These are phyloP conservation scores for Cladopsammia gracilis DNA, from an alignment of 64 coral and sea anemone species.

Conservation along the genomic window DNA sequence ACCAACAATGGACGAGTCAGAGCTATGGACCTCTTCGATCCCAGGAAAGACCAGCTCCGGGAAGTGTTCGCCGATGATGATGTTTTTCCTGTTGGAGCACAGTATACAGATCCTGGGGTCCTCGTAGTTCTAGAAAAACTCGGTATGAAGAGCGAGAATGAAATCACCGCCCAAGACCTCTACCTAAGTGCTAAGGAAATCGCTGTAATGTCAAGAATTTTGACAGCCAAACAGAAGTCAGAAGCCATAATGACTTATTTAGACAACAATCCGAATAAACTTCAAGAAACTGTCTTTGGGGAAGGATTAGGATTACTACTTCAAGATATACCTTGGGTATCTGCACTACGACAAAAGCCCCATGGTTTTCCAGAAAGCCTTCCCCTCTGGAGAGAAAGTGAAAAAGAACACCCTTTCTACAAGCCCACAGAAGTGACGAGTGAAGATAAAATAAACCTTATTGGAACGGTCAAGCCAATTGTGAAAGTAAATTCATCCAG, in stretches of 20 bases:
- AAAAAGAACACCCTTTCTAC: neutral
- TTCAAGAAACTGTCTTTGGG: constrained; percentile 9
- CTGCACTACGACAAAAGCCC: constrained; percentile 33
- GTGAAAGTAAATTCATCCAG: constrained; percentile 8
- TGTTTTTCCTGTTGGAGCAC: constrained; percentile 19
- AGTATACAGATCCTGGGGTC: constrained; percentile 9
- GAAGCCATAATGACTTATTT: constrained; percentile 57
- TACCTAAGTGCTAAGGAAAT: constrained; percentile 54
- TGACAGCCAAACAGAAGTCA: constrained; percentile 65
- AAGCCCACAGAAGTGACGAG: constrained; percentile 38
- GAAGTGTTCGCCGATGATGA: constrained; percentile 38
- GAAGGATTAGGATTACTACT: neutral
- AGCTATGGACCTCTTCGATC: constrained; percentile 51
- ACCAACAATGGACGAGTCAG: neutral
- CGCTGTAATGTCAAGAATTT: neutral
- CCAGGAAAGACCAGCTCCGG: neutral
- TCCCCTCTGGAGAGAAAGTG: constrained; percentile 3
- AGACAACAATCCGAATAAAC: neutral
- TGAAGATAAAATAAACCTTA: constrained; percentile 33
- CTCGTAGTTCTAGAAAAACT: constrained; percentile 16
- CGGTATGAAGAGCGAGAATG: constrained; percentile 54
- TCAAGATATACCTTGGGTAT: constrained; percentile 58
- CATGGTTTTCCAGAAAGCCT: constrained; percentile 54
- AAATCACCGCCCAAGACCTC: constrained; percentile 54
- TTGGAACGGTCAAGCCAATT: constrained; percentile 62